phyloP scores from a whole-genome alignment of 2,113 vertebrate genomes.

The Polyodon spathula region DNA sequence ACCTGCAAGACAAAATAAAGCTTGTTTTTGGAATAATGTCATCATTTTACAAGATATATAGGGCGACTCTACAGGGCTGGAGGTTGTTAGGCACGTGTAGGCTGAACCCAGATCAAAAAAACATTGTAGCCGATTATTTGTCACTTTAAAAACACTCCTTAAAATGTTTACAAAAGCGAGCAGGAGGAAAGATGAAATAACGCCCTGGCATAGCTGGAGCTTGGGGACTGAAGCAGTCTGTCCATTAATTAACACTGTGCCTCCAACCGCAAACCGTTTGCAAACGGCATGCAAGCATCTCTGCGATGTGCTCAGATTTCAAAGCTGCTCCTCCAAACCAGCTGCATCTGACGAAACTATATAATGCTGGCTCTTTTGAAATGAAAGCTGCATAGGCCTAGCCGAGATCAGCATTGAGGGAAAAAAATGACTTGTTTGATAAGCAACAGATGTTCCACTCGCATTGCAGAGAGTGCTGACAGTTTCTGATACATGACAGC shows the following conservation, averaged over 20 bases:
- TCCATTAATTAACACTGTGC: slow-evolving; percentile 51
- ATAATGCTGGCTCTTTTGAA: slow-evolving; percentile 62
- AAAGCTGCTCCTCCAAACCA: slow-evolving; percentile 66
- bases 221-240: slow-evolving; percentile 21
- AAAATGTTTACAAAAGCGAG: slow-evolving; percentile 16
- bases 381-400: slow-evolving; percentile 61
- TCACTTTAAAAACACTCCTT: slow-evolving; percentile 24
- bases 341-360: slow-evolving; percentile 60
- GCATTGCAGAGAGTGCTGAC: slow-evolving; percentile 56
- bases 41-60: slow-evolving; percentile 8
- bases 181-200: slow-evolving; percentile 19
- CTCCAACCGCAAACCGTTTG: slow-evolving; percentile 43
- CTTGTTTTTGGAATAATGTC: slow-evolving; percentile 16
- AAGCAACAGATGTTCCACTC: slow-evolving; percentile 70
- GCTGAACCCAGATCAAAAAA: slow-evolving; percentile 8
- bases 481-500: slow-evolving; percentile 60
- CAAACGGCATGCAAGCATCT: slow-evolving; percentile 52
- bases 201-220: slow-evolving; percentile 13
- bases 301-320: slow-evolving; percentile 62
- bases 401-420: slow-evolving; percentile 52
- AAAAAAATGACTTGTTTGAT: slow-evolving; percentile 58
- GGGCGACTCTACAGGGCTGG: not conserved
- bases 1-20: slow-evolving; percentile 24
- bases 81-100: not conserved
- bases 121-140: slow-evolving; percentile 20